Base-by-base conservation (phyloP, 2,113 vertebrate genomes). In the Rhynchomys soricoides region DNA sequence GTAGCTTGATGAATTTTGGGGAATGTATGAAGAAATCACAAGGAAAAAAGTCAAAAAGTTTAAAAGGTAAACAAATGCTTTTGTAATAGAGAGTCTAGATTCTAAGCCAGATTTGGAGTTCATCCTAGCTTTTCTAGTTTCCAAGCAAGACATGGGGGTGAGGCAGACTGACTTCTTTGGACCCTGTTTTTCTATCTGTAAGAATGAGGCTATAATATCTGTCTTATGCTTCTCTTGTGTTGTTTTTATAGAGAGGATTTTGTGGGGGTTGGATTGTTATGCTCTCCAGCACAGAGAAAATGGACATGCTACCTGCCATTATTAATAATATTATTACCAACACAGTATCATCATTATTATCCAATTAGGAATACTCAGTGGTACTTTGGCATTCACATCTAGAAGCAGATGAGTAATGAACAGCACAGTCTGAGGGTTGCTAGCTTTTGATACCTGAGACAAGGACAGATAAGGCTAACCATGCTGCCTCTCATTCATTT, bases 401-500 rank as follows among this genome's bases (percentile, higher is more conserved):
- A 95, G 89, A 86, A 74, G 57, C 16, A 66, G 74, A 55, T 55
- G 57, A 89, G 15, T 15, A 70, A 5, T 50, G 34, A 62, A 59
- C 13, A 48, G 9, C 16, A 68, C 0, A 78, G 0, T 29, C 37
- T 22, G 7, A 7, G 8, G 12, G 70, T 4, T 0, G 37, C 48
- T 62, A 68, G 40, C n/a, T 81, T 31, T n/a, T 24, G 29, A 40
- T 50, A 86, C 17, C 43, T 21, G 57, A 34, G 62, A 87, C 4
- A 1, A 90, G 43, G 40, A 22, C 40, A 31, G 45, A 48, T 16
- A 34, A 50, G 52, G 64, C 40, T 5, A 0, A 5, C 34, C 40
- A 81, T 15, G 0, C 12, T 5, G 12, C 15, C 16, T 55, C 75
- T 1, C 0, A 0, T 45, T 26, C 11, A 0, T n/a, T 66, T 57